Evolutionary conservation across 2,888 invertebrate genomes (phyloP).

Genomic region (Gandaritis pyraliata): DNA sequence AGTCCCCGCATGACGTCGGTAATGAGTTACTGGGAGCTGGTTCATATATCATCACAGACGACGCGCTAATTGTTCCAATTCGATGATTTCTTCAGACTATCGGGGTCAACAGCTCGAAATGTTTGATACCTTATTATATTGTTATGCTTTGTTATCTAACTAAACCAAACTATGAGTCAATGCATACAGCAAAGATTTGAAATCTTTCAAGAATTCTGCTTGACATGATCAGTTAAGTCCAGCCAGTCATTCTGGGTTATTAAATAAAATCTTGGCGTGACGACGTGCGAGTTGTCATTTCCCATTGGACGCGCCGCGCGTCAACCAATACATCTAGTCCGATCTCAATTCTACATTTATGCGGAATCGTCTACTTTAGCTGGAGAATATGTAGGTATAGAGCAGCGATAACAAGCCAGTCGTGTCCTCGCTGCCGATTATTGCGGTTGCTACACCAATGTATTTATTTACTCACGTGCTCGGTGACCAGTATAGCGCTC

Average conservation of each 20-base stretch:
- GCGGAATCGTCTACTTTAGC: constrained; percentile 66
- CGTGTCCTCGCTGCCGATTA: constrained; percentile 79
- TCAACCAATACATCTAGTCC: constrained; percentile 75
- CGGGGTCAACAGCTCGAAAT: constrained; percentile 48
- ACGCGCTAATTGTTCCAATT: constrained; percentile 57
- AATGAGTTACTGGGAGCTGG: constrained; percentile 54
- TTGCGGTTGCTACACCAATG: constrained; percentile 74
- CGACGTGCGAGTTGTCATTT: constrained; percentile 55
- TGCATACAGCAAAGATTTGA: constrained; percentile 35
- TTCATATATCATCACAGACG: constrained; percentile 52
- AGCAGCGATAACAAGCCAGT: constrained; percentile 81
- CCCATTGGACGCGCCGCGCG: constrained; percentile 72
- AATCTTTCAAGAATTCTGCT: constrained; percentile 32
- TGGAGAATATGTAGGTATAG: constrained; percentile 69
- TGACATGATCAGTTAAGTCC: constrained; percentile 34
- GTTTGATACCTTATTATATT: constrained; percentile 12
- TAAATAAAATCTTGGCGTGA: constrained; percentile 49
- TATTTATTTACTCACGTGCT: constrained; percentile 57
- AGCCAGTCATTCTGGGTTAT: constrained; percentile 33
- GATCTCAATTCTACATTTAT: constrained; percentile 65
- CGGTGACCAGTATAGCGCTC: constrained; percentile 49
- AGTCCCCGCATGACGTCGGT: constrained; percentile 46
- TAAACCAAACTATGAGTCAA: constrained; percentile 11
- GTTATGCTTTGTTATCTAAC: constrained; percentile 30
- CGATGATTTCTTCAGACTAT: constrained; percentile 50